Conservation (phyloP, 2,888 invertebrate genomes). For the Chesias legatella region DNA sequence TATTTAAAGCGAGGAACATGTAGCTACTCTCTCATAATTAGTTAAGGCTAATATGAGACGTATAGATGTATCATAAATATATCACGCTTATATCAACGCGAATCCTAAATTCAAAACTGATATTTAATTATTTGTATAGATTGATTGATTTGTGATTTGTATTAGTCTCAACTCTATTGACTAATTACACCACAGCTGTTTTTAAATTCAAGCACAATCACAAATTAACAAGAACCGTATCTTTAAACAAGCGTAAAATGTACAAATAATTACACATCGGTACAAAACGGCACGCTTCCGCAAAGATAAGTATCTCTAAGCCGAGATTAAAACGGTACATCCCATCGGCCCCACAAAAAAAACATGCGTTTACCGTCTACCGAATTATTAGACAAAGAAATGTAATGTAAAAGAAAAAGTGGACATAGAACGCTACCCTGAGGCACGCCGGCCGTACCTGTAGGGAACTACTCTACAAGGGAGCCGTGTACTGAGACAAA, state of each 20-base stretch:
- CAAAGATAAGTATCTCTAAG: constrained; percentile 52
- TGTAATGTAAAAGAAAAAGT: constrained; percentile 45
- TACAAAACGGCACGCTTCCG: constrained; percentile 53
- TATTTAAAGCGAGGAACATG: no score
- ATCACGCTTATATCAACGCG: no score
- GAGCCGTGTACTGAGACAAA: constrained; percentile 77
- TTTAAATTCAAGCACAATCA: no score
- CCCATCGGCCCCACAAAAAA: constrained; percentile 49
- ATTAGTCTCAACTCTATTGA: no score
- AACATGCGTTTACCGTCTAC: constrained; percentile 55
- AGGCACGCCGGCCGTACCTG: constrained; percentile 65
- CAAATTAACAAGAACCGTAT: constrained; percentile 27
- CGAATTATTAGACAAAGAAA: constrained; percentile 61
- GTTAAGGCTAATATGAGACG: no score
- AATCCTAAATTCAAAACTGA: no score
- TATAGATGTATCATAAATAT: no score
- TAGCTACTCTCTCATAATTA: no score
- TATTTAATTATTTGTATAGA: no score
- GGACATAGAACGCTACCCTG: constrained; percentile 54
- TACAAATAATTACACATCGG: constrained; percentile 57
- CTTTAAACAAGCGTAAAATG: constrained; percentile 37
- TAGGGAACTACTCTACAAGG: constrained; percentile 47
- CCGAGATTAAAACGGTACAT: constrained; percentile 65
- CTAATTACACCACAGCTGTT: no score
- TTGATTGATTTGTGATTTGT: no score